These are phyloP conservation scores for Pachyuromys duprasi DNA, from an alignment of 2,797 vertebrate species.

Conservation along the genomic window DNA sequence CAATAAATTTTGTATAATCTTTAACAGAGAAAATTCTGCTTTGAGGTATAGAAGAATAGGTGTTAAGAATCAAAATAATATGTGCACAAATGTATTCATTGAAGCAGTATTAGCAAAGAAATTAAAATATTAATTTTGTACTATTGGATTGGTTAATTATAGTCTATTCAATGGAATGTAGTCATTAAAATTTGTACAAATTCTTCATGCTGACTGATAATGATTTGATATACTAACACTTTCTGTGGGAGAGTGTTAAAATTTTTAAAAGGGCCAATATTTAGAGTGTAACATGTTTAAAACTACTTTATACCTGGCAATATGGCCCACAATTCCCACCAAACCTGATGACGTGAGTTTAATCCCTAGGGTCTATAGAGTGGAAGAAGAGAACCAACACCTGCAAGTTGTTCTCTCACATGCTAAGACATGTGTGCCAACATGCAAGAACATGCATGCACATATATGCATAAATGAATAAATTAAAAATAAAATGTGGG, in stretches of 20 bases:
- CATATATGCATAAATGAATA: neutral
- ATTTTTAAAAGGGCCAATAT: constrained; percentile 9
- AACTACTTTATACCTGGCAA: neutral
- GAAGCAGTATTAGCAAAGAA: constrained; percentile 36
- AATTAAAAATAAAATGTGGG: neutral
- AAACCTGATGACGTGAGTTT: neutral
- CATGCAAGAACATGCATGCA: too few species aligned
- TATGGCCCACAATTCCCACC: neutral
- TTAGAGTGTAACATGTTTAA: neutral
- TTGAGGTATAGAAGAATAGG: neutral
- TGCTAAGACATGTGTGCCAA: neutral
- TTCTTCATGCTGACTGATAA: neutral
- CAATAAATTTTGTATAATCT: neutral
- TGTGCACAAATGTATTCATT: neutral
- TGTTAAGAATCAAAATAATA: constrained; percentile 1
- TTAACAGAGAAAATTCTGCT: neutral
- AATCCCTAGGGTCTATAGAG: neutral
- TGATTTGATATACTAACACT: neutral
- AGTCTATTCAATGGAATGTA: neutral
- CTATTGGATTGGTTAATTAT: neutral
- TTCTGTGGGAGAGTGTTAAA: neutral
- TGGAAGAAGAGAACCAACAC: neutral
- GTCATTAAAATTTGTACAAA: neutral
- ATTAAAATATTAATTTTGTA: neutral
- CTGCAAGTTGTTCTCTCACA: neutral